Conservation (phyloP, 2,888 invertebrate species). For the Melinaea marsaeus region DNA sequence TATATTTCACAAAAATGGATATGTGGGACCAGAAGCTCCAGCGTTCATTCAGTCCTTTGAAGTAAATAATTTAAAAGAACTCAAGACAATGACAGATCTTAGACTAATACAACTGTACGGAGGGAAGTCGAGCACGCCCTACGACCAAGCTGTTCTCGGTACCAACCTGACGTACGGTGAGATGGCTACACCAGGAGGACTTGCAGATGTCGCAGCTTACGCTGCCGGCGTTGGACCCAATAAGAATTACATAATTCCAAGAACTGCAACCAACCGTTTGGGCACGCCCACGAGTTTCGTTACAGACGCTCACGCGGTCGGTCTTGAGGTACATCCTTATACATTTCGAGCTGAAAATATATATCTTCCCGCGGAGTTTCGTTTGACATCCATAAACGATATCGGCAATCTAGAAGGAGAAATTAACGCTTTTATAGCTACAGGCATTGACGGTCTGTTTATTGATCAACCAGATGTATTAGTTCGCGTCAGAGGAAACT, state of each 20-base stretch:
- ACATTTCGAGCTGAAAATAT: constrained; percentile 66
- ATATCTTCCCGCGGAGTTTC: constrained; percentile 58
- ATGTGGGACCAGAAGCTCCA: constrained; percentile 46
- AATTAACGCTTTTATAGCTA: constrained; percentile 52
- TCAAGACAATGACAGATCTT: constrained; percentile 56
- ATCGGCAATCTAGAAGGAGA: constrained; percentile 57
- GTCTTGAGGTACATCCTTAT: constrained; percentile 64
- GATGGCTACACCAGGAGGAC: constrained; percentile 61
- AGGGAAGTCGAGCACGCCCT: constrained; percentile 46
- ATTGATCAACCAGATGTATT: constrained; percentile 64
- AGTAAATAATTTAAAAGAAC: constrained; percentile 58
- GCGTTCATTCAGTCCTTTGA: constrained; percentile 70
- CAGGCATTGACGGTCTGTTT: constrained; percentile 67
- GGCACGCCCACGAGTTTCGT: constrained; percentile 56
- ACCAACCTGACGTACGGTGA: constrained; percentile 55
- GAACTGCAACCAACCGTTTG: constrained; percentile 48
- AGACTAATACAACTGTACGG: constrained; percentile 58
- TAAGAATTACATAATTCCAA: constrained; percentile 63
- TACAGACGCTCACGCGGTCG: constrained; percentile 54
- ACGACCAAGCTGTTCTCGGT: constrained; percentile 49
- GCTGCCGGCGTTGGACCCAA: constrained; percentile 67
- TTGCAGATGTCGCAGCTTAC: constrained; percentile 58
- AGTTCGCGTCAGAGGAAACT: constrained; percentile 26
- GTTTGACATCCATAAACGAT: constrained; percentile 40
- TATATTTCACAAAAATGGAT: constrained; percentile 56